phyloP scores from a whole-genome alignment of 2,113 vertebrate genomes.

The Propithecus coquereli region DNA sequence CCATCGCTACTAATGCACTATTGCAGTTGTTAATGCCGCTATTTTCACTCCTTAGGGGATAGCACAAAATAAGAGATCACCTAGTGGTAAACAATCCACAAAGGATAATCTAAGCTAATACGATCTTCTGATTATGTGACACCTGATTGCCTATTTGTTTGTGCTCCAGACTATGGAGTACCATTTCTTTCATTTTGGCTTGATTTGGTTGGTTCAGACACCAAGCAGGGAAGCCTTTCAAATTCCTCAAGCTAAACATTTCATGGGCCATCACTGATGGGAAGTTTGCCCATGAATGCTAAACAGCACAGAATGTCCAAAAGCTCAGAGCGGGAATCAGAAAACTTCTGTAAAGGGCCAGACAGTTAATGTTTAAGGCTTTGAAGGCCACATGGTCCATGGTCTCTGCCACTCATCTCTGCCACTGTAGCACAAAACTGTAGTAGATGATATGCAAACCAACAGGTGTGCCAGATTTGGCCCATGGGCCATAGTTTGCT shows the following conservation, averaged over 20 bases:
- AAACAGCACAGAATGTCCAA: background rate
- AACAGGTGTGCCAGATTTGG: background rate
- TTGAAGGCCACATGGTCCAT: background rate
- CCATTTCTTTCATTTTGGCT: background rate
- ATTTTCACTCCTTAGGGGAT: background rate
- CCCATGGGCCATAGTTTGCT: background rate
- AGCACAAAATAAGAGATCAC: background rate
- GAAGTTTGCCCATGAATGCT: background rate
- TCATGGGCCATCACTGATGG: background rate
- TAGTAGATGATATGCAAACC: background rate
- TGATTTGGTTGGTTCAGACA: background rate
- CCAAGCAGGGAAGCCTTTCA: background rate
- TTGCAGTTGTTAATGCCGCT: background rate
- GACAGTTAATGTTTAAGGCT: background rate
- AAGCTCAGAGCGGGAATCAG: background rate
- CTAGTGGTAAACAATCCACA: background rate
- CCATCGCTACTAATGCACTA: background rate
- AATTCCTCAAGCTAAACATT: background rate
- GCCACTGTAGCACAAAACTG: accelerated
- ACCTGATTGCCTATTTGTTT: background rate
- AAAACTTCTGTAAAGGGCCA: background rate
- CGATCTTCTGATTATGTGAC: background rate
- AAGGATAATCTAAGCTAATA: background rate
- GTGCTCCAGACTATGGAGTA: background rate
- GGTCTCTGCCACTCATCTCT: background rate